phyloP scores from a whole-genome alignment of 2,113 vertebrate species.

The Lontra canadensis region DNA sequence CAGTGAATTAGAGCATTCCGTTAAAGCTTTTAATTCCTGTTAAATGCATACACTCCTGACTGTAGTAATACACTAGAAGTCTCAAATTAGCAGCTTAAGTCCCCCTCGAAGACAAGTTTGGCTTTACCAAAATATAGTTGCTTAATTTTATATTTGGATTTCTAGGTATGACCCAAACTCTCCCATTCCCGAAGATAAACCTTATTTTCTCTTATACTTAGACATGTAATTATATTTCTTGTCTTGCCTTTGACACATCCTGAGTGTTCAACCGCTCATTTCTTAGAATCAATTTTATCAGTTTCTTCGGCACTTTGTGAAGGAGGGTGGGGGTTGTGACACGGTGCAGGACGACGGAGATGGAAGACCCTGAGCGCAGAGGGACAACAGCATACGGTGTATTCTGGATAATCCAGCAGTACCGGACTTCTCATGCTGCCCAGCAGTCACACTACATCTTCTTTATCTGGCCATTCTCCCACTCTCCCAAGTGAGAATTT shows the following conservation, averaged over 20 bases:
- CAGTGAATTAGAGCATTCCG: background rate
- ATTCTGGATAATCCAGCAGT: background rate
- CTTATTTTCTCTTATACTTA: background rate
- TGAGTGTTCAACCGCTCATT: background rate
- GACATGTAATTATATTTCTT: background rate
- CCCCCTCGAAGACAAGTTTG: background rate
- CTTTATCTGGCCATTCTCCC: background rate
- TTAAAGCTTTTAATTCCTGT: background rate
- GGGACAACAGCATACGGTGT: background rate
- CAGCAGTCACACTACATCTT: background rate
- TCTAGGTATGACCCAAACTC: background rate
- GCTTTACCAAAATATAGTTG: background rate
- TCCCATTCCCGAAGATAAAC: background rate
- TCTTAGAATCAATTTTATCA: background rate
- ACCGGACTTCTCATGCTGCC: background rate
- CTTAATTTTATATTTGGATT: conserved; percentile 18
- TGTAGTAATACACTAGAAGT: background rate
- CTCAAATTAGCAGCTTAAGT: background rate
- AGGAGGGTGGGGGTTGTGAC: background rate
- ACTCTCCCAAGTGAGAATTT: background rate
- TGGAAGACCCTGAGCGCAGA: background rate
- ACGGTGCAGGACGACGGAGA: background rate
- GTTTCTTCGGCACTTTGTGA: background rate
- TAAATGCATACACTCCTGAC: background rate
- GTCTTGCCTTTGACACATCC: background rate